These are phyloP conservation scores for Lepus americanus DNA, from an alignment of 2,113 vertebrate genomes.

Conservation along the genomic window DNA sequence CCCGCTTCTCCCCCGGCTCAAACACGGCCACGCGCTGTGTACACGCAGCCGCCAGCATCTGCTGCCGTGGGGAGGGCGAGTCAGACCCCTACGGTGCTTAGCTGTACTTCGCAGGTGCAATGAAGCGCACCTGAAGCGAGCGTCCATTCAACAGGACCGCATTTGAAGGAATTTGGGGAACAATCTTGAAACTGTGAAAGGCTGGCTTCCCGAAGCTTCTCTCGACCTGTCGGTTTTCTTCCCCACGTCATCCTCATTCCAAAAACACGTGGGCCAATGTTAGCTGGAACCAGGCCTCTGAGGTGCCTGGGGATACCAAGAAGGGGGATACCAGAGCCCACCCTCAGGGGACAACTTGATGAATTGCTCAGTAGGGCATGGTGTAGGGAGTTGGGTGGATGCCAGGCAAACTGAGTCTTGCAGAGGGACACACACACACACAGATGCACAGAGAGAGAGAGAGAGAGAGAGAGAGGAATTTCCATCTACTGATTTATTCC, in stretches of 20 bases:
- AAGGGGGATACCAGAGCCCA: neutral
- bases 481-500: too few species aligned
- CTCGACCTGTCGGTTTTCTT: neutral
- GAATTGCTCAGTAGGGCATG: neutral
- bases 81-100: neutral
- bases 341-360: too few species aligned
- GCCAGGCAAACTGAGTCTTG: neutral
- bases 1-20: neutral
- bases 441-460: too few species aligned
- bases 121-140: constrained; percentile 21
- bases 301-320: neutral
- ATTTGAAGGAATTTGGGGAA: constrained; percentile 58
- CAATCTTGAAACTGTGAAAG: constrained; percentile 31
- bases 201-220: neutral
- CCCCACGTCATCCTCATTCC: neutral
- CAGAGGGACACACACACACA: too few species aligned
- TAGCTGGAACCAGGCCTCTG: neutral
- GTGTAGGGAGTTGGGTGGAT: fast-evolving
- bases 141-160: neutral
- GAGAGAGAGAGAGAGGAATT: too few species aligned
- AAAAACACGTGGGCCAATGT: neutral
- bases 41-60: too few species aligned
- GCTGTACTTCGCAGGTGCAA: constrained; percentile 20
- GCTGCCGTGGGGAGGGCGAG: neutral
- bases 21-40: neutral